Percentiles rank a stretch among this genome's conserved stretches.
Conservation (phyloP, 2,797 vertebrate species). For the Siniperca undulata region DNA sequence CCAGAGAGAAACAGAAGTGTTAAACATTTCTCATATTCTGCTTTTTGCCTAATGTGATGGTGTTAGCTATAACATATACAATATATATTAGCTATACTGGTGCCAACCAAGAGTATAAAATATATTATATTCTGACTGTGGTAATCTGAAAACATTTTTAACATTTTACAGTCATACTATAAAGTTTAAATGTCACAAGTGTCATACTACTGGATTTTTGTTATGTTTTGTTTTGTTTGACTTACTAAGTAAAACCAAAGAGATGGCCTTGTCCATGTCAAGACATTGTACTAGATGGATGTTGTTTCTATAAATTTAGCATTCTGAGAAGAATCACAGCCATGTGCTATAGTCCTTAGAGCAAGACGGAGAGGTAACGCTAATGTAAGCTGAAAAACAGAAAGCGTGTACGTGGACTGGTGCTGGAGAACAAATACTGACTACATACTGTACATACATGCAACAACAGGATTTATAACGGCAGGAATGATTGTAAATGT, state of each 20-base stretch:
- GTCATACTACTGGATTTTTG: neutral
- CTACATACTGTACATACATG: neutral
- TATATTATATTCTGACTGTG: neutral
- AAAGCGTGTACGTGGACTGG: neutral
- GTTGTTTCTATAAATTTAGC: neutral
- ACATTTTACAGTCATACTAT: neutral
- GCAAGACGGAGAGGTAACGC: neutral
- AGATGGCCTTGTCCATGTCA: neutral
- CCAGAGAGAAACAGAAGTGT: conserved; percentile 1
- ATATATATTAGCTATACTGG: no score
- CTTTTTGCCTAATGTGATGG: neutral
- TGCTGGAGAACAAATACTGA: conserved; percentile 1
- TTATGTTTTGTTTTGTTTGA: neutral
- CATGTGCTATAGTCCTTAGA: neutral
- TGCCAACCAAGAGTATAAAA: neutral
- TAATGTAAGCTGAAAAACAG: conserved; percentile 16
- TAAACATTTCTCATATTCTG: neutral
- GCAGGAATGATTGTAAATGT: neutral
- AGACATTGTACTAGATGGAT: neutral
- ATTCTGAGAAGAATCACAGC: neutral
- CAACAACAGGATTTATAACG: neutral
- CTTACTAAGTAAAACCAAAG: neutral
- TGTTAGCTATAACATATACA: neutral
- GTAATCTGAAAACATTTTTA: neutral
- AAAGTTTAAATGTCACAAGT: neutral